Evolutionary conservation across 1,140 invertebrate species (phyloP).

Genomic region (Wiebesia pumilae): DNA sequence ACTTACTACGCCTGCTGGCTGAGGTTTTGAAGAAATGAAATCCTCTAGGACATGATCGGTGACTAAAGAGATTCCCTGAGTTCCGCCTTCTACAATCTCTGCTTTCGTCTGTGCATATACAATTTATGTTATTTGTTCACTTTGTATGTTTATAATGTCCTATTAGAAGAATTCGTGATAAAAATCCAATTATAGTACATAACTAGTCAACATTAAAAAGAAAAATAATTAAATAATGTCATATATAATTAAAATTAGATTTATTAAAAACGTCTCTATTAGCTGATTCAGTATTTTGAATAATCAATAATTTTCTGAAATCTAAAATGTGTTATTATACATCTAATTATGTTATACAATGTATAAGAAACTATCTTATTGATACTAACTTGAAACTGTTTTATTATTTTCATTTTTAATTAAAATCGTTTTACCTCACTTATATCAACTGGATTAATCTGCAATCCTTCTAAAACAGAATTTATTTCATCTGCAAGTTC

Average conservation of each 20-base stretch:
- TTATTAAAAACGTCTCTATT: too few species aligned
- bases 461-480: constrained; percentile 79
- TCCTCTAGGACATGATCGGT: constrained; percentile 79
- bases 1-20: constrained; percentile 86
- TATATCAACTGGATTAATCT: constrained; percentile 76
- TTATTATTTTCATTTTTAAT: not conserved
- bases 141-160: too few species aligned
- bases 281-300: too few species aligned
- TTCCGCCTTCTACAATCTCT: not conserved
- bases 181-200: too few species aligned
- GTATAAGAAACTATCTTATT: too few species aligned
- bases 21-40: constrained; percentile 77
- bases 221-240: too few species aligned
- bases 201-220: too few species aligned
- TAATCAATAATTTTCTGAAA: too few species aligned
- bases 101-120: not conserved
- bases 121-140: not conserved
- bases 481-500: constrained; percentile 80
- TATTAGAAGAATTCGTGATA: too few species aligned
- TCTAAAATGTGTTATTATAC: too few species aligned
- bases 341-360: too few species aligned
- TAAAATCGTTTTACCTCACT: constrained; percentile 14
- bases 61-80: constrained; percentile 75
- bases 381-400: not conserved
- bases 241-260: too few species aligned